phyloP scores from a whole-genome alignment of 2,113 vertebrate genomes.

The Patagioenas fasciata region DNA sequence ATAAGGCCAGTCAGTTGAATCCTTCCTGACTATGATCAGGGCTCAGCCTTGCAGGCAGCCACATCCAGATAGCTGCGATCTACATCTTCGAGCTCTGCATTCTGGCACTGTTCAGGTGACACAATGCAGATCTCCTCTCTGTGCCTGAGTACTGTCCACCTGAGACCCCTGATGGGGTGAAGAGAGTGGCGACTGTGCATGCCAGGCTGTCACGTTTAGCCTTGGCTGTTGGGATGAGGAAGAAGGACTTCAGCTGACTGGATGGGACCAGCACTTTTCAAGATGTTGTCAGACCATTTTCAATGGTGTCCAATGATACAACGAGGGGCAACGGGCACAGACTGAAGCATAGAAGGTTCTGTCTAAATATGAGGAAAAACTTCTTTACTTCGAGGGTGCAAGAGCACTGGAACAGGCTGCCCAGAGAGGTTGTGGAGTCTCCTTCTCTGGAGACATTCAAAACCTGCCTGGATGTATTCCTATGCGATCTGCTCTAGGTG shows the following conservation, averaged over 20 bases:
- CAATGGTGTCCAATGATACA: too few species aligned
- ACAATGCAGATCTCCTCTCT: neutral
- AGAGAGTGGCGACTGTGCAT: neutral
- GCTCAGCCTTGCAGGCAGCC: neutral
- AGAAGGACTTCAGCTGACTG: neutral
- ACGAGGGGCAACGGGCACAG: too few species aligned
- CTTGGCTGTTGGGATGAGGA: neutral
- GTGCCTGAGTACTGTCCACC: neutral
- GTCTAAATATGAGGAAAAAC: too few species aligned
- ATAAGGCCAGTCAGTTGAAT: accelerated
- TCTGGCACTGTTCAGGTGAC: neutral
- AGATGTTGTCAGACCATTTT: too few species aligned
- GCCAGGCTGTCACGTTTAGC: neutral
- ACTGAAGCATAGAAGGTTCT: too few species aligned
- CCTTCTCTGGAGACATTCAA: too few species aligned
- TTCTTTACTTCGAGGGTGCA: too few species aligned
- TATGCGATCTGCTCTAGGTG: too few species aligned
- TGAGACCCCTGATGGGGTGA: accelerated
- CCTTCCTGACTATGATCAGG: neutral
- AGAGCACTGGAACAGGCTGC: too few species aligned
- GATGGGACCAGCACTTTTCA: too few species aligned
- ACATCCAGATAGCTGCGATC: neutral
- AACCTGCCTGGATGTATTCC: too few species aligned
- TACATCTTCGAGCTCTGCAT: accelerated
- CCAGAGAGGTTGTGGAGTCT: too few species aligned